Percentiles rank a stretch among this genome's conserved stretches.
phyloP scores from a whole-genome alignment of 2,113 vertebrate species.

The Oxygymnocypris stewartii region DNA sequence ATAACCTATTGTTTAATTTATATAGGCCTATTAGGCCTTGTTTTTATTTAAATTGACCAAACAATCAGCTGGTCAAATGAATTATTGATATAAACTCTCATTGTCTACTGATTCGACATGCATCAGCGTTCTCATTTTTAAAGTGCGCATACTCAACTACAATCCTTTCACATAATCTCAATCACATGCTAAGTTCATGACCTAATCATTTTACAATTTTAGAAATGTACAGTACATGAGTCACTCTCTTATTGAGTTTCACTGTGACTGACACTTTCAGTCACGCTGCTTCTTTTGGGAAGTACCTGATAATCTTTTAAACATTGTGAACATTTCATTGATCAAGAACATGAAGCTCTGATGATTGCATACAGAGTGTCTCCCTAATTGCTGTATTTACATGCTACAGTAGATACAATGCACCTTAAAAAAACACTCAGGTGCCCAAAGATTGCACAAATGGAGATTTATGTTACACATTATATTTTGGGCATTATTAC shows the following conservation, averaged over 20 bases:
- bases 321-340: not conserved
- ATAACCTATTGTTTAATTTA: too few relatives aligned
- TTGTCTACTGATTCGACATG: not conserved
- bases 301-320: constrained; percentile 2
- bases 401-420: too few relatives aligned
- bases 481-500: not conserved
- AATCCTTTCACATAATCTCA: not conserved
- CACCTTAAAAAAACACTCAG: too few relatives aligned
- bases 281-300: not conserved
- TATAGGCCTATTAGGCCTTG: too few relatives aligned
- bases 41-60: not conserved
- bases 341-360: not conserved
- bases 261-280: not conserved
- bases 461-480: not conserved
- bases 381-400: too few relatives aligned
- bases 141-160: not conserved
- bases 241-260: not conserved
- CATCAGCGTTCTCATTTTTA: not conserved
- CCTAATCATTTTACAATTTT: not conserved
- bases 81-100: not conserved
- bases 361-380: not conserved
- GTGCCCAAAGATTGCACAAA: not conserved
- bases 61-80: not conserved
- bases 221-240: constrained; percentile 5
- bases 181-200: not conserved